Percentiles rank a stretch among this genome's conserved stretches.
These are phyloP conservation scores for Vanacampus margaritifer DNA, from an alignment of 2,113 vertebrate species.

Conservation along the genomic window DNA sequence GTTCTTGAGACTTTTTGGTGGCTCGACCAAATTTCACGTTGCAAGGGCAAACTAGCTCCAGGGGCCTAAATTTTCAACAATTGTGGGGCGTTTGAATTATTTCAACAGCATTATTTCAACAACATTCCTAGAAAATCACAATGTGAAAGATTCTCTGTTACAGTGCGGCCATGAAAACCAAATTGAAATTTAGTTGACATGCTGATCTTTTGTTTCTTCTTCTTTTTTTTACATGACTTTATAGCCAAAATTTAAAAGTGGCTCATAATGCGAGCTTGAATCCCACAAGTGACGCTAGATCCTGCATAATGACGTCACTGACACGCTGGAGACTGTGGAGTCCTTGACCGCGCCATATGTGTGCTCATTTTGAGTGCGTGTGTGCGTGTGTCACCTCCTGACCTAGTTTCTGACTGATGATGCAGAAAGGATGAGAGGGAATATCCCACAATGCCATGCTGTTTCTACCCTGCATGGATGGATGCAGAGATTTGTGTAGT, in stretches of 20 bases:
- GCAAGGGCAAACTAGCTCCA: too few relatives aligned
- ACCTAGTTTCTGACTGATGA: conserved; percentile 66
- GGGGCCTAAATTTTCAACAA: too few relatives aligned
- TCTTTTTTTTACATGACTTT: background rate
- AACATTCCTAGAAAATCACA: too few relatives aligned
- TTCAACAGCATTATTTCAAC: too few relatives aligned
- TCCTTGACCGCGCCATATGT: conserved; percentile 14
- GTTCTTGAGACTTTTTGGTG: too few relatives aligned
- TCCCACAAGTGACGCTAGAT: background rate
- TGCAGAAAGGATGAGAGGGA: conserved; percentile 57
- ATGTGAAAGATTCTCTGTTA: too few relatives aligned
- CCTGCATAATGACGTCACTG: background rate
- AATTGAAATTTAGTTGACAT: too few relatives aligned
- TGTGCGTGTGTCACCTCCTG: conserved; percentile 41
- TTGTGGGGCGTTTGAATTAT: too few relatives aligned
- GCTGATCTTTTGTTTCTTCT: too few relatives aligned
- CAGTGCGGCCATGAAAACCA: too few relatives aligned
- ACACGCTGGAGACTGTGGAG: background rate
- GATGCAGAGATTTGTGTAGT: background rate
- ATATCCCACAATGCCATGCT: conserved; percentile 58
- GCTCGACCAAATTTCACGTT: too few relatives aligned
- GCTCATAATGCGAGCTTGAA: background rate
- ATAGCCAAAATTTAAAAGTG: background rate
- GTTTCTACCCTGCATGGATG: conserved; percentile 24
- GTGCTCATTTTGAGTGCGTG: conserved; percentile 4